Percentiles rank a stretch among this genome's conserved stretches.
phyloP scores from a whole-genome alignment of 1,140 invertebrate genomes.

The Leptinotarsa undecemlineata region DNA sequence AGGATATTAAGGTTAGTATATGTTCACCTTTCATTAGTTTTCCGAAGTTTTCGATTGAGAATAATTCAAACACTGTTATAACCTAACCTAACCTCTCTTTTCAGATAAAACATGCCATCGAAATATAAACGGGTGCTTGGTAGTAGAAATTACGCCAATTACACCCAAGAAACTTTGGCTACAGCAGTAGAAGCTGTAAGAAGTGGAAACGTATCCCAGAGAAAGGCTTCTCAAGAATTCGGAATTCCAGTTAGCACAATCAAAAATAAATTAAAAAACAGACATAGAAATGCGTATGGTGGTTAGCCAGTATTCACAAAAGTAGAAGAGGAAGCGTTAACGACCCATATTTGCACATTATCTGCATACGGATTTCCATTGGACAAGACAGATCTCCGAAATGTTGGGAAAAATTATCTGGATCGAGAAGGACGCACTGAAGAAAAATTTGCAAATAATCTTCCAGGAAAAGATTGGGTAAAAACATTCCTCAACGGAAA shows the following conservation, averaged over 20 bases:
- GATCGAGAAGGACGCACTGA: not conserved
- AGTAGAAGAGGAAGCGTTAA: constrained; percentile 5
- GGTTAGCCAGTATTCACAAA: not conserved
- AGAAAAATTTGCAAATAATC: not conserved
- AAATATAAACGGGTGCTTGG: constrained; percentile 7
- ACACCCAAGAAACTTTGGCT: constrained; percentile 6
- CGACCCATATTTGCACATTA: constrained; percentile 3
- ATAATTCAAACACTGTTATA: constrained; percentile 3
- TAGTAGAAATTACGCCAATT: constrained; percentile 8
- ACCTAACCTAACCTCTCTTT: not conserved
- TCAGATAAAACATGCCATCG: constrained; percentile 1
- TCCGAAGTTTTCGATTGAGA: not conserved
- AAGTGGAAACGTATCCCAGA: constrained; percentile 2
- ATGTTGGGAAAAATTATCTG: constrained; percentile 1
- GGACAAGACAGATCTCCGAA: not conserved
- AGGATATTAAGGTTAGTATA: not conserved
- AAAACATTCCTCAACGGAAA: not conserved
- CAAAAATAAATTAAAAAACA: constrained; percentile 8
- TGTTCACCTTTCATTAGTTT: not conserved
- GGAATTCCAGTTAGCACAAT: not conserved
- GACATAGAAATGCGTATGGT: not conserved
- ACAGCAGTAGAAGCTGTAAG: constrained; percentile 3
- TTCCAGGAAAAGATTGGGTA: not conserved
- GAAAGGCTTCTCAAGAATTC: constrained; percentile 1
- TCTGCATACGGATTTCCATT: constrained; percentile 4